Conservation (phyloP, 37 sponge, comb jelly and placozoan species). For the Axinella damicornis region DNA sequence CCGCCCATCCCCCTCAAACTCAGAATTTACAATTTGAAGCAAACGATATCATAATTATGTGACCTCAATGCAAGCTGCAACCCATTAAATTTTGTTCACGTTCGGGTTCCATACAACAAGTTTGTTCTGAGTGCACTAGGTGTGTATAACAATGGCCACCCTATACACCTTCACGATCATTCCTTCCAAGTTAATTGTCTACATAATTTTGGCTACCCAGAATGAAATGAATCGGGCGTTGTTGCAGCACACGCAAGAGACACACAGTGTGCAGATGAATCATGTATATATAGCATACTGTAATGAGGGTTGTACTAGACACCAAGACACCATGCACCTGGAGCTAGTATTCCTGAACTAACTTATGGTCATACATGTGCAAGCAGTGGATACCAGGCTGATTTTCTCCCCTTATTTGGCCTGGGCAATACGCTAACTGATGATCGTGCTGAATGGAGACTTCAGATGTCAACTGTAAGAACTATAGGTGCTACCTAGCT, state of each 20-base stretch:
- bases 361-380: too few species aligned
- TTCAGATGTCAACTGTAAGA: too few species aligned
- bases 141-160: not conserved
- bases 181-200: conserved; percentile 39
- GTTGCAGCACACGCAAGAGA: conserved; percentile 8
- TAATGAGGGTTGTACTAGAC: too few species aligned
- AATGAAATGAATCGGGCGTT: conserved; percentile 15
- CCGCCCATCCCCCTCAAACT: conserved; percentile 22
- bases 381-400: too few species aligned
- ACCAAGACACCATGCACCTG: too few species aligned
- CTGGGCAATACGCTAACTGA: too few species aligned
- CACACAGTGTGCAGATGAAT: conserved; percentile 9
- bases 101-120: not conserved
- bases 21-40: conserved; percentile 3
- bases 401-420: too few species aligned
- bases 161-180: conserved; percentile 62
- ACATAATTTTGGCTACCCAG: conserved; percentile 30
- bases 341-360: too few species aligned
- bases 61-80: not conserved
- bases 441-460: too few species aligned
- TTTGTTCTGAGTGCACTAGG: not conserved
- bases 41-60: not conserved
- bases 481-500: too few species aligned
- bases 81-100: not conserved
- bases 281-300: too few species aligned